These are phyloP conservation scores for Cyprinodon brontotheroides DNA, from an alignment of 2,113 vertebrate species.

Conservation along the genomic window DNA sequence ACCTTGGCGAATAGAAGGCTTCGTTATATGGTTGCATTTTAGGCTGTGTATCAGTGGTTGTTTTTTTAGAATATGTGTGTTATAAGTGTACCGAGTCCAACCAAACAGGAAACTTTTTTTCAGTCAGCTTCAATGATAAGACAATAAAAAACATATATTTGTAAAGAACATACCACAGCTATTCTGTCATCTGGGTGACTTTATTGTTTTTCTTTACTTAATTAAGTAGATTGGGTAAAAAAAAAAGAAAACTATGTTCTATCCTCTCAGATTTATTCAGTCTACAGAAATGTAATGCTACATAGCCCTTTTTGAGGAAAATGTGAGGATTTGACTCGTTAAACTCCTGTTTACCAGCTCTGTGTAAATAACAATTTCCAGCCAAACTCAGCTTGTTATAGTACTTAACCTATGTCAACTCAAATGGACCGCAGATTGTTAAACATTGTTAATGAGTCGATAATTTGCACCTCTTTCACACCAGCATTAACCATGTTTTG, in stretches of 20 bases:
- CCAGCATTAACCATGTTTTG: conserved; percentile 43
- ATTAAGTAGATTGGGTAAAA: not conserved
- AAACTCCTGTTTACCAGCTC: conserved; percentile 14
- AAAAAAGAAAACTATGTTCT: not conserved
- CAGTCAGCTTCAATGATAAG: too few species aligned
- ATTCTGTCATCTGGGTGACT: not conserved
- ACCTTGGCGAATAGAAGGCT: too few species aligned
- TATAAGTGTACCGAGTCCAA: too few species aligned
- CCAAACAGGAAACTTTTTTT: too few species aligned
- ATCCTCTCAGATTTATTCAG: not conserved
- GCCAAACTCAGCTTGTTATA: conserved; percentile 33
- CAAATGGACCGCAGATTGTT: conserved; percentile 28
- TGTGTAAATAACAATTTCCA: conserved; percentile 39
- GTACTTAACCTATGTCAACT: conserved; percentile 48
- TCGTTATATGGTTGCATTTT: too few species aligned
- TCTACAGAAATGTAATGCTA: not conserved
- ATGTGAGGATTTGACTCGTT: conserved; percentile 11
- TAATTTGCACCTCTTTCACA: conserved; percentile 50
- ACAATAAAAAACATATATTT: too few species aligned
- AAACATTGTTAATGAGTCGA: conserved; percentile 37
- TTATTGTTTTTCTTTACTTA: not conserved
- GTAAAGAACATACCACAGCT: not conserved
- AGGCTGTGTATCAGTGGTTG: too few species aligned
- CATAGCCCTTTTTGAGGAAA: not conserved
- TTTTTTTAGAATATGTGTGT: too few species aligned